Base-by-base conservation (phyloP, 1,140 invertebrate species). In the Drosophila pseudoananassae region DNA sequence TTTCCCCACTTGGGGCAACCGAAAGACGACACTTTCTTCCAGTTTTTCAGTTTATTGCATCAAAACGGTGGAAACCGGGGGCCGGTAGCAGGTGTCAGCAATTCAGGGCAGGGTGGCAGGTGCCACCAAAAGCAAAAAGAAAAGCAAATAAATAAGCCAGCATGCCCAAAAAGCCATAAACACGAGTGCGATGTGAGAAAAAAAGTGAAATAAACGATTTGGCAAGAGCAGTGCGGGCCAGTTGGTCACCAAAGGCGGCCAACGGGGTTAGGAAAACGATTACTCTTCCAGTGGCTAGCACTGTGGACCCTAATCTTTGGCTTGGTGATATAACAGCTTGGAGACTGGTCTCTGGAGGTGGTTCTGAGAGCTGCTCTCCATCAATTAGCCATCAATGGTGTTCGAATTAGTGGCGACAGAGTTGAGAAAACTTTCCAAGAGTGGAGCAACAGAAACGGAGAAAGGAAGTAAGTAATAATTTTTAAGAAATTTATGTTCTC, bases 1-100 rank as follows among this genome's bases (percentile, higher is more conserved):
- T 47, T 69, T 49, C 36, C 76, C 6, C 25, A 27, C 25, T 43
- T 47, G 40, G 43, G 50, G 43, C 47, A 63, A 78, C 68, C 69
- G 69, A 78, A 83, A 64, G 64, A 75, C 63, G 55, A 76, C 75
- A 85, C 81, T 85, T 85, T 85, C 81, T 87, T 87, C 56, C 63
- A 75, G 50, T 87, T 87, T 87, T 87, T 52, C 63, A 75, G 50
- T 87, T 87, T 87, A 85, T 85, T 85, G 81, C 81, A 84, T 85
- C 77, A 87, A 85, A 36, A 36, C 33, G 33, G 33, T 10, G 72
- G 40, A 85, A 72, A 79, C 61, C n/a, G n/a, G n/a, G 76, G 70
- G 77, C 43, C 59, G 76, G 52, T 60, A 87, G 81, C 81, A 84
- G 81, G 81, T 84, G 81, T 72, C 81, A 66, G 56, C 43, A 43